phyloP scores from a whole-genome alignment of 2,113 vertebrate genomes.

The Natator depressus region DNA sequence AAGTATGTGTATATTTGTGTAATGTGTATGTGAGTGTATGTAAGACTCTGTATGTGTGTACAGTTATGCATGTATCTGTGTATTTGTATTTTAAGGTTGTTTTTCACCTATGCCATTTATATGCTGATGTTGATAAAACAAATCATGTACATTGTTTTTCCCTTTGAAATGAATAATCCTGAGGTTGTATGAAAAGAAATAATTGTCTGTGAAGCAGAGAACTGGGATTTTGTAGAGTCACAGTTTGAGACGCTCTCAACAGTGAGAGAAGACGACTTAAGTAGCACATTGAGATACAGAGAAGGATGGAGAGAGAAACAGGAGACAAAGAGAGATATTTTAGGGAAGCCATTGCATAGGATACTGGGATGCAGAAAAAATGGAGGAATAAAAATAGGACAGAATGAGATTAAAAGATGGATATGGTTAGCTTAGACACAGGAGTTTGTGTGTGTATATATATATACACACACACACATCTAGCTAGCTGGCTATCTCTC shows the following conservation, averaged over 20 bases:
- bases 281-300: not conserved
- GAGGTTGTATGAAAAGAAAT: conserved; percentile 38
- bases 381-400: not conserved
- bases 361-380: not conserved
- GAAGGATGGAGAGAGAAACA: not conserved
- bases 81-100: not conserved
- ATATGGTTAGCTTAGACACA: not conserved
- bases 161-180: conserved; percentile 38
- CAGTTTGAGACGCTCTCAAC: not conserved
- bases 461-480: not conserved
- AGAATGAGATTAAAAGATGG: not conserved
- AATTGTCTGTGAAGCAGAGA: conserved; percentile 42
- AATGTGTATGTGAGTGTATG: not conserved
- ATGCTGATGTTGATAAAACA: not conserved
- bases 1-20: not conserved
- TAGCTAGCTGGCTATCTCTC: not conserved
- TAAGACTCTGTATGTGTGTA: not conserved
- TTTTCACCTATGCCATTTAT: not conserved
- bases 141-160: conserved; percentile 25
- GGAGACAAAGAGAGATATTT: not conserved
- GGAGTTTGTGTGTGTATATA: rapidly evolving
- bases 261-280: not conserved
- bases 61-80: not conserved
- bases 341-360: not conserved
- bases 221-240: not conserved